Conservation (phyloP, 2,888 invertebrate species). For the Spisula subtruncata region DNA sequence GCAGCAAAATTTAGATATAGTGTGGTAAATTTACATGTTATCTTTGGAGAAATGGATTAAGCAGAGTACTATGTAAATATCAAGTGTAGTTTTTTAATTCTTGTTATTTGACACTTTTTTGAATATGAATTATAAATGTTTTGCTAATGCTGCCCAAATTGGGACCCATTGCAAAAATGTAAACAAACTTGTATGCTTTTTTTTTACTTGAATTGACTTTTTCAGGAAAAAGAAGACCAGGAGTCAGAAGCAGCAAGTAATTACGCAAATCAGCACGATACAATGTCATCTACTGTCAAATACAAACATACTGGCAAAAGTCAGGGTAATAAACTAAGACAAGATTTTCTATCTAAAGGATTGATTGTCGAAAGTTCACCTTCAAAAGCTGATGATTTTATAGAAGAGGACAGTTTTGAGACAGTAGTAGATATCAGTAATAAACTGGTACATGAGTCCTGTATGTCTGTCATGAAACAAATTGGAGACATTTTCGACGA, state of each 20-base stretch:
- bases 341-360: conserved; percentile 27
- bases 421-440: conserved; percentile 70
- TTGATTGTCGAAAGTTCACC: conserved; percentile 30
- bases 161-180: too few relatives aligned
- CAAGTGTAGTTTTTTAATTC: too few relatives aligned
- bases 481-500: conserved; percentile 73
- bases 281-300: conserved; percentile 4
- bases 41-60: too few relatives aligned
- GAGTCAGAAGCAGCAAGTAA: not conserved
- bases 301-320: not conserved
- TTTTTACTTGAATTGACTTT: too few relatives aligned
- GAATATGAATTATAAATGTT: too few relatives aligned
- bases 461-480: not conserved
- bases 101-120: too few relatives aligned
- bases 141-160: too few relatives aligned
- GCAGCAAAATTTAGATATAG: too few relatives aligned
- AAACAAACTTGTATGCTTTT: too few relatives aligned
- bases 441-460: conserved; percentile 84
- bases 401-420: conserved; percentile 38
- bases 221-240: conserved; percentile 29
- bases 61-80: too few relatives aligned
- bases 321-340: not conserved
- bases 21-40: too few relatives aligned
- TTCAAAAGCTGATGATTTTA: conserved; percentile 15
- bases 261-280: not conserved